Evolutionary conservation across 2,113 vertebrate species (phyloP).

Genomic region (Ibidorhyncha struthersii): DNA sequence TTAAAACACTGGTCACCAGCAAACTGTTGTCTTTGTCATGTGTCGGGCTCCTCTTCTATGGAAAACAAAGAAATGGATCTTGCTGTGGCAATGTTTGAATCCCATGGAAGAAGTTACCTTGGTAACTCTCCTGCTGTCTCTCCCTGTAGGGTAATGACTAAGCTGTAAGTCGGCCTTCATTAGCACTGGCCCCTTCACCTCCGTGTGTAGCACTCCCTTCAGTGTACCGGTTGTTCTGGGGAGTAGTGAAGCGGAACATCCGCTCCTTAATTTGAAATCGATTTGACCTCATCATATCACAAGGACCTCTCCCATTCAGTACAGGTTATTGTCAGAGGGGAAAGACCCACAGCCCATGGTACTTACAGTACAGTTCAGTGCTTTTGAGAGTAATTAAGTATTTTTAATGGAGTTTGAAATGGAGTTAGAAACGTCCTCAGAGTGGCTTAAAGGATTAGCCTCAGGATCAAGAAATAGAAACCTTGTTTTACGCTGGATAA

Average conservation of each 20-base stretch:
- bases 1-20: neutral
- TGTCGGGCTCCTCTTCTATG: neutral
- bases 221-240: neutral
- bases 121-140: neutral
- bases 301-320: neutral
- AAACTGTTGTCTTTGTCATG: neutral
- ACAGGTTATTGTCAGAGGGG: neutral
- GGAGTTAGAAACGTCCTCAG: neutral
- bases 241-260: accelerated
- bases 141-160: neutral
- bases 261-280: neutral
- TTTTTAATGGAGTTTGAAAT: neutral
- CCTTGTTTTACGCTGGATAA: neutral
- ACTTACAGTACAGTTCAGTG: neutral
- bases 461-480: neutral
- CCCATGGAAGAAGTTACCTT: neutral
- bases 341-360: neutral
- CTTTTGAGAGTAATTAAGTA: neutral
- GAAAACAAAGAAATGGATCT: neutral
- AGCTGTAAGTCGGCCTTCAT: neutral
- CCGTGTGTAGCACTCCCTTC: accelerated
- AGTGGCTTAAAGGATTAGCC: neutral
- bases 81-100: neutral
- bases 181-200: neutral
- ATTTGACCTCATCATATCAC: accelerated